Evolutionary conservation across 2,888 invertebrate genomes (phyloP), one percentile per base, ranked within the genome.

Genomic region (Mythimna vitellina): DNA sequence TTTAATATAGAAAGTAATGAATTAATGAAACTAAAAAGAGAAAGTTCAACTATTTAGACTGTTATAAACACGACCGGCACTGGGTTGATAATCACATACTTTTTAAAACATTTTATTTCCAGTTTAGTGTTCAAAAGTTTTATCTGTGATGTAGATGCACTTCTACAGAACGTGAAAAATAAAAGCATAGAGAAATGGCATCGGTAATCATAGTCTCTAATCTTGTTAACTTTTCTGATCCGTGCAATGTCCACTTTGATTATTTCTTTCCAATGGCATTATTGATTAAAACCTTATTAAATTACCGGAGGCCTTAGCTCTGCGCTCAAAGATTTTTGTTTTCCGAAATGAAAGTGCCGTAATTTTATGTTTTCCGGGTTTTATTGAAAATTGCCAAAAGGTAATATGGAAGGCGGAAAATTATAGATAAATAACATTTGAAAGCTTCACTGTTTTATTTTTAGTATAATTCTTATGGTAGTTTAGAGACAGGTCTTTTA

Each of bases 181-280:
- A 7, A 58, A 53, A 32, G 1, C 20, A 32, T n/a, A 25, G 17
- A 22, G 14, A 38, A 54, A 25, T 71, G 17, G 3, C 9, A 3
- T 14, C 8, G 6, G 20, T 32, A 12, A 17, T 1, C 20, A 29
- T 9, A 35, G 35, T 35, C 14, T 46, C 29, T 32, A 22, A 22
- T 75, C 22, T 38, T 74, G 12, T 46, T 35, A 65, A 14, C 14
- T 58, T 76, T 46, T 68, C 35, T 35, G 14, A 20, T 12, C 53
- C 14, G 22, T 60, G 12, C 20, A 22, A 6, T 46, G 42, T 32
- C 32, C 9, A 54, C 22, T 22, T 20, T 14, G 4, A 42, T 20
- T 46, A 3, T 42, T 17, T n/a, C 0, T 20, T 25, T 32, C 12
- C 14, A 8, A 29, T 5, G 29, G 14, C 3, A 14, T 38, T 49